Evolutionary conservation across 2,888 invertebrate genomes (phyloP).

Genomic region (Nasonovia ribisnigri): DNA sequence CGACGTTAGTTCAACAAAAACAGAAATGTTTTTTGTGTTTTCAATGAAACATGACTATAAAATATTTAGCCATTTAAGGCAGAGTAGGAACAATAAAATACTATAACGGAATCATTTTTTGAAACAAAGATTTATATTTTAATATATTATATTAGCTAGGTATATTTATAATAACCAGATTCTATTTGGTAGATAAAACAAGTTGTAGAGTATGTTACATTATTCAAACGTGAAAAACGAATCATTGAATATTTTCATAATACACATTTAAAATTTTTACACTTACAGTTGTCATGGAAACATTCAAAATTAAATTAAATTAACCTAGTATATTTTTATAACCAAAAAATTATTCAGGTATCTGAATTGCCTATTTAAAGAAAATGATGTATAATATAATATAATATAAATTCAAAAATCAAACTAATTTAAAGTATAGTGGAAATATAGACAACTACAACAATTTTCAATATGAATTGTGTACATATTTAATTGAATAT

Average conservation of each 20-base stretch:
- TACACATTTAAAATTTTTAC: background rate
- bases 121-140: background rate
- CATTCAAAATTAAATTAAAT: background rate
- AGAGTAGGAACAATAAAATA: constrained; percentile 3
- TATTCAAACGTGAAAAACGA: background rate
- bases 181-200: background rate
- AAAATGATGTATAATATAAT: background rate
- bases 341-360: background rate
- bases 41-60: background rate
- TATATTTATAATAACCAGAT: background rate
- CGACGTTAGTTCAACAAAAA: background rate
- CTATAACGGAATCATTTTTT: background rate
- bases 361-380: background rate
- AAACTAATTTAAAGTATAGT: background rate
- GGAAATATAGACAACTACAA: background rate
- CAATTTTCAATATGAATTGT: background rate
- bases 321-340: background rate
- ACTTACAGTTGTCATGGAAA: background rate
- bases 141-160: background rate
- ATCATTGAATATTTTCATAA: background rate
- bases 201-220: background rate
- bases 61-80: background rate
- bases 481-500: background rate
- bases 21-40: background rate
- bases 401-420: background rate